Evolutionary conservation across 2,888 invertebrate genomes (phyloP), one percentile per base, ranked within the genome.

Genomic region (Apotomis betuletana): DNA sequence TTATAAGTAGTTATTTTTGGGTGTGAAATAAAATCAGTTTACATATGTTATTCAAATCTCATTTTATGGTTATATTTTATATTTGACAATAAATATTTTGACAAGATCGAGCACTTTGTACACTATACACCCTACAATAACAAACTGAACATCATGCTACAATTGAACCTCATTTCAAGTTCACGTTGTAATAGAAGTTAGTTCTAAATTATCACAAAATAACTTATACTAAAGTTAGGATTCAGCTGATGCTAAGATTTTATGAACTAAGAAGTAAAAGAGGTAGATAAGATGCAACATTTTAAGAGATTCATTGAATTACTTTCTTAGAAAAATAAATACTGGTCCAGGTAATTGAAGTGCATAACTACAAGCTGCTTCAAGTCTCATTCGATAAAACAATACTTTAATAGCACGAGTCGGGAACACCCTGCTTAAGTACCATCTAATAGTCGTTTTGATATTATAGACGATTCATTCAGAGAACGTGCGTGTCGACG

Each of bases 41-140:
- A 41, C 41, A 51, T 36, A 57, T 51, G 67, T 70, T 72, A 65
- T 61, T 52, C 27, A 71, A 67, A 60, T 64, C 60, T 60, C 70
- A 74, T 71, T 70, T 64, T 72, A 72, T 68, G 72, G 68, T 67
- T 74, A 74, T 71, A 71, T 74, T 74, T 74, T 91, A 89, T 92
- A 90, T 90, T 90, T 86, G 85, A 90, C 84, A 92, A 92, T 93
- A 93, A 92, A 92, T 93, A 92, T 85, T 89, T 89, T 92, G 92
- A 92, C 91, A 92, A 92, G 92, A 92, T 89, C 88, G 85, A 90
- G 91, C 91, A 88, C 88, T 91, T 91, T 89, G 83, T 92, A 92
- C 91, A 92, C 83, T 87, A 83, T 86, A 85, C 86, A 86, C 78
- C 82, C 75, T 81, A 86, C 81, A 81, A 76, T 67, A 65, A 60